Percentiles rank a stretch among this genome's conserved stretches.
phyloP scores from a whole-genome alignment of 1,140 invertebrate species.

The Melanaphis sacchari region DNA sequence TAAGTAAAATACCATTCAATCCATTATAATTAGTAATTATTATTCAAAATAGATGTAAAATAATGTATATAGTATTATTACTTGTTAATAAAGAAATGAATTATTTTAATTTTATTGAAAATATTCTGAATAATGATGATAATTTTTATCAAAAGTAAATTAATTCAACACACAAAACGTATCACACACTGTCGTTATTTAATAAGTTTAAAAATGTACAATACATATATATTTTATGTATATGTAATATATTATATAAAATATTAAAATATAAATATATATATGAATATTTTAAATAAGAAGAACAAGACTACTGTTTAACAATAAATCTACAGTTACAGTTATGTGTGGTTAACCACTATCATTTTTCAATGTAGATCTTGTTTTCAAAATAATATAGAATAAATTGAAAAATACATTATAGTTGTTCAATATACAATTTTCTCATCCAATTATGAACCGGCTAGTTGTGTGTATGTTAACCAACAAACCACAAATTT shows the following conservation, averaged over 20 bases:
- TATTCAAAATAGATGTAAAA: not conserved
- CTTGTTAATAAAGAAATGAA: not conserved
- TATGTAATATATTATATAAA: not conserved
- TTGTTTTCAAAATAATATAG: not conserved
- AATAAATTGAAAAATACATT: not conserved
- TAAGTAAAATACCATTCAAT: not conserved
- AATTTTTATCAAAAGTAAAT: not conserved
- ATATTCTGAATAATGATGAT: not conserved
- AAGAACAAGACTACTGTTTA: not conserved
- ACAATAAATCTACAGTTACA: not conserved
- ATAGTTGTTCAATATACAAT: not conserved
- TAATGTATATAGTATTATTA: not conserved
- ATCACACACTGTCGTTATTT: too few relatives aligned
- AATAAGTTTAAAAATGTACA: not conserved
- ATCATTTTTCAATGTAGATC: not conserved
- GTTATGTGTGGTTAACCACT: conserved; percentile 32
- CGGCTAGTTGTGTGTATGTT: not conserved
- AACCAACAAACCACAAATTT: not conserved
- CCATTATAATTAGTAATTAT: not conserved
- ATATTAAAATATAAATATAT: not conserved
- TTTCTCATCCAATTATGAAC: not conserved
- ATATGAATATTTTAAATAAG: not conserved
- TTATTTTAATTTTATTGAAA: not conserved
- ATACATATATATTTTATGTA: not conserved
- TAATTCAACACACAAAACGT: not conserved